phyloP scores from a whole-genome alignment of 2,797 vertebrate genomes.

The Danio jaintianensis region DNA sequence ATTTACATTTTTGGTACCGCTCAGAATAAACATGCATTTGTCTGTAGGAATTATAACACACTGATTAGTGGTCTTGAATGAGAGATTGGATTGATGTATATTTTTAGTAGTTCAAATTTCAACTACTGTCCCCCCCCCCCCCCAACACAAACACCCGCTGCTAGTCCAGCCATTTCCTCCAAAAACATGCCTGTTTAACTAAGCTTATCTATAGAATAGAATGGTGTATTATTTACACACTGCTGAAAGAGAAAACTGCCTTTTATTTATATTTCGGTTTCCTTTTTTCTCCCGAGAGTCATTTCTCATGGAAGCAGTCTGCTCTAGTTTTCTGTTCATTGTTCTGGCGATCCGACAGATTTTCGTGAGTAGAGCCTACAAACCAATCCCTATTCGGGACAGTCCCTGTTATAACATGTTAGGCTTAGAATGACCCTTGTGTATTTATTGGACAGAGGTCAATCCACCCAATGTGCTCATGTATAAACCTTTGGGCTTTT shows the following conservation, averaged over 20 bases:
- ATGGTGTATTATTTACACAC: constrained; percentile 72
- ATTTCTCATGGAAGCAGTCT: constrained; percentile 44
- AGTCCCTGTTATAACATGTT: constrained; percentile 25
- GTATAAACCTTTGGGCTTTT: constrained; percentile 14
- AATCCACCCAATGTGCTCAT: background rate
- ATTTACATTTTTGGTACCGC: background rate
- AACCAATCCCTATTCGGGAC: constrained; percentile 29
- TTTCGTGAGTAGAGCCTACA: constrained; percentile 32
- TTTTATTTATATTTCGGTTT: constrained; percentile 79
- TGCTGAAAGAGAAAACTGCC: constrained; percentile 71
- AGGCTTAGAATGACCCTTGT: constrained; percentile 47
- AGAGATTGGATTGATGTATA: constrained; percentile 23
- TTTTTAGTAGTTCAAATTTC: constrained; percentile 45
- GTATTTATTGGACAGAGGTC: constrained; percentile 20
- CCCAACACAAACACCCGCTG: constrained; percentile 30
- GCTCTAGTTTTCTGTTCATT: constrained; percentile 50
- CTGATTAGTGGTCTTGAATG: constrained; percentile 23
- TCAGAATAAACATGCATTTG: constrained; percentile 10
- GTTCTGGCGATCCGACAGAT: constrained; percentile 38
- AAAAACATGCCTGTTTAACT: constrained; percentile 39
- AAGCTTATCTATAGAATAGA: constrained; percentile 64
- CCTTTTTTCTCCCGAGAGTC: constrained; percentile 65
- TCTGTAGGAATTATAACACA: background rate
- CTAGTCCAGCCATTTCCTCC: constrained; percentile 34
- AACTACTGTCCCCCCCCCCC: constrained; percentile 7